phyloP scores from a whole-genome alignment of 2,113 vertebrate genomes.

The Ondatra zibethicus region DNA sequence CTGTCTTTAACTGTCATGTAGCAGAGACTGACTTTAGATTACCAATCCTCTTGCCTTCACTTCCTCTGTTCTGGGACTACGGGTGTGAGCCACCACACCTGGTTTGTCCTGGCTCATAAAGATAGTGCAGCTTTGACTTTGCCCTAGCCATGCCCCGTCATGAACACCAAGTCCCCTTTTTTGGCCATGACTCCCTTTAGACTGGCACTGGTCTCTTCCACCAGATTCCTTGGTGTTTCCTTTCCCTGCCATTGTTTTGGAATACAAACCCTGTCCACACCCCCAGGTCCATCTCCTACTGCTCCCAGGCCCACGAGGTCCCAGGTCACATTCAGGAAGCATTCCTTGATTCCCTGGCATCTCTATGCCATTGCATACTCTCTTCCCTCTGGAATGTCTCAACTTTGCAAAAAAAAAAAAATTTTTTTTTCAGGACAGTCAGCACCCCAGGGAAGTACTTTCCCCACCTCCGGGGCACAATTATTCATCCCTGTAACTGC shows the following conservation, averaged over 20 bases:
- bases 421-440: background rate
- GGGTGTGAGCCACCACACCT: background rate
- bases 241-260: constrained; percentile 7
- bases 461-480: background rate
- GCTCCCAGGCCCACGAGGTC: background rate
- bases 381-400: background rate
- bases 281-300: background rate
- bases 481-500: background rate
- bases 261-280: background rate
- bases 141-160: background rate
- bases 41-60: background rate
- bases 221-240: background rate
- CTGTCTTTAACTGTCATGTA: background rate
- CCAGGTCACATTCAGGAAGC: background rate
- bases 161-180: background rate
- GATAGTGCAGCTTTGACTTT: background rate
- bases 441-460: background rate
- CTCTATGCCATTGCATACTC: background rate
- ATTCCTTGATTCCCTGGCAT: background rate
- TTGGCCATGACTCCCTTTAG: background rate
- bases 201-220: background rate
- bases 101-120: background rate
- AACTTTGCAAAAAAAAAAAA: background rate
- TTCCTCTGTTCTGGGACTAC: background rate
- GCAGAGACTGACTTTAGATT: background rate